Evolutionary conservation across 2,888 invertebrate genomes (phyloP).

Genomic region (Linnaemya vulpina): DNA sequence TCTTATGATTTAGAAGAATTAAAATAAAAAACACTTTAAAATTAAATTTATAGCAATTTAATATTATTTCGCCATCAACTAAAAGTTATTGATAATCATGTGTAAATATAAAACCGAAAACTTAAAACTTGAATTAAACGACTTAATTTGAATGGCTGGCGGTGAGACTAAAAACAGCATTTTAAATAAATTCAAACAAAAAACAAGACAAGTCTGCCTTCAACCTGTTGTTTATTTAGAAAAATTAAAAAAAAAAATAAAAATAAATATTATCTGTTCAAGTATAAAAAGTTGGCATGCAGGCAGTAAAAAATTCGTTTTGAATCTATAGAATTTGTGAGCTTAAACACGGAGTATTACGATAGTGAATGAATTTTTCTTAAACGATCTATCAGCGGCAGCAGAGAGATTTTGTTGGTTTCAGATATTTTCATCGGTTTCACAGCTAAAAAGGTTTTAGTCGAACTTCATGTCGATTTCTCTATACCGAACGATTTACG

Average conservation of each 20-base stretch:
- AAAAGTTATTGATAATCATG: constrained; percentile 30
- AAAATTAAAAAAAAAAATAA: constrained; percentile 6
- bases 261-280: constrained; percentile 7
- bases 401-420: too few species aligned
- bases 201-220: constrained; percentile 49
- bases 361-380: too few species aligned
- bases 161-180: constrained; percentile 9
- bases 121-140: constrained; percentile 26
- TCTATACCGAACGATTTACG: too few species aligned
- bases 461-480: too few species aligned
- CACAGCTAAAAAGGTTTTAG: too few species aligned
- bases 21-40: too few species aligned
- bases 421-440: too few species aligned
- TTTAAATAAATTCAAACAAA: constrained; percentile 4
- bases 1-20: not conserved
- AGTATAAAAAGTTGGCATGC: not conserved
- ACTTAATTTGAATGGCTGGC: constrained; percentile 25
- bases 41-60: not conserved
- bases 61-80: not conserved
- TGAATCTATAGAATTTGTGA: not conserved
- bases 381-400: too few species aligned
- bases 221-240: constrained; percentile 35
- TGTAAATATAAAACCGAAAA: constrained; percentile 17
- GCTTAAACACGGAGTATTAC: too few species aligned
- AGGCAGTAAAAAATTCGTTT: not conserved